These are phyloP conservation scores for Athetis lepigone DNA, from an alignment of 2,888 invertebrate genomes.

Conservation along the genomic window DNA sequence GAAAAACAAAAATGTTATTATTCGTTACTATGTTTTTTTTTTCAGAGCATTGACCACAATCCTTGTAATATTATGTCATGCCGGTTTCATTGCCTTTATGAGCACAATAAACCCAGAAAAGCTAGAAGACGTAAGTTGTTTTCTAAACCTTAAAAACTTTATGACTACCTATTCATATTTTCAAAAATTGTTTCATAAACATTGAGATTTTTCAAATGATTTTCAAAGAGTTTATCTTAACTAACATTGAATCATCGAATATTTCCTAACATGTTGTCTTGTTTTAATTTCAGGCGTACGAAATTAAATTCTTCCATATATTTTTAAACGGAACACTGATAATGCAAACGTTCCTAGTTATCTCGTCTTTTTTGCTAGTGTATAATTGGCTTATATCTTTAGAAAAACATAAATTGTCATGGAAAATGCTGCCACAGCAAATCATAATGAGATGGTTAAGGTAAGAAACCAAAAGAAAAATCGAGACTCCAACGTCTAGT, in stretches of 20 bases:
- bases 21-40: neutral
- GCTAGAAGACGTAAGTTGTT: slow-evolving; percentile 62
- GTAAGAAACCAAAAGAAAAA: slow-evolving; percentile 48
- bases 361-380: slow-evolving; percentile 68
- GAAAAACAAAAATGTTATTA: no score
- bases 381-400: slow-evolving; percentile 61
- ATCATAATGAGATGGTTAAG: slow-evolving; percentile 69
- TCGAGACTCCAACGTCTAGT: neutral
- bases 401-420: slow-evolving; percentile 52
- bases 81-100: slow-evolving; percentile 7
- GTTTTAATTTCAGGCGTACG: slow-evolving; percentile 35
- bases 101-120: slow-evolving; percentile 48
- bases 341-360: slow-evolving; percentile 69
- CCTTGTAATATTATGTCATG: slow-evolving; percentile 43
- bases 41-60: slow-evolving; percentile 22
- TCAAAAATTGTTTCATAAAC: no score
- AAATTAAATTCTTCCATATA: neutral
- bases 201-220: no score
- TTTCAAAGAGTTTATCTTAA: no score
- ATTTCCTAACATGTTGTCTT: no score
- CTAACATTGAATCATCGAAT: no score
- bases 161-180: no score
- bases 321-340: slow-evolving; percentile 62
- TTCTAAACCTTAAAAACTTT: neutral
- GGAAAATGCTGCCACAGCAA: slow-evolving; percentile 58